A percentile compares a stretch with the other conserved stretches of the same genome.
Evolutionary conservation across 2,113 vertebrate species (phyloP).

Genomic region (Acrocephalus arundinaceus): DNA sequence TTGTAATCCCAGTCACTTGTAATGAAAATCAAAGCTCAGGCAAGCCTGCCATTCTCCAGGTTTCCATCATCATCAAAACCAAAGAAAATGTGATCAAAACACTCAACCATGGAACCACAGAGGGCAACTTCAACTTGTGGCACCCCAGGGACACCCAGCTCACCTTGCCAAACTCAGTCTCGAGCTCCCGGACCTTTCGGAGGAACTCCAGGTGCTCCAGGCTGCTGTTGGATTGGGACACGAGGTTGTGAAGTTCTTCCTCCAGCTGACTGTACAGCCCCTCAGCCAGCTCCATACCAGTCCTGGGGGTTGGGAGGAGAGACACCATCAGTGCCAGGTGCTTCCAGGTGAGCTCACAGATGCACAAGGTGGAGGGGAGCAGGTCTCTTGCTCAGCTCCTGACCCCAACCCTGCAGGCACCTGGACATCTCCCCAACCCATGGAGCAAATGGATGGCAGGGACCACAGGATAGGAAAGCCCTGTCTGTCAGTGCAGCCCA

Average conservation of each 20-base stretch:
- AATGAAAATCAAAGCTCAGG: background rate
- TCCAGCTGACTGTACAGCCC: constrained; percentile 86
- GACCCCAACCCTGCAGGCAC: background rate
- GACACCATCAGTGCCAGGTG: background rate
- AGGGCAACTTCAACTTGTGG: background rate
- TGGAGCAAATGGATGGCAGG: background rate
- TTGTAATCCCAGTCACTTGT: accelerated
- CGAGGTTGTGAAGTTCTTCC: constrained; percentile 86
- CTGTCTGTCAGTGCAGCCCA: accelerated
- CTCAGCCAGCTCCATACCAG: constrained; percentile 76
- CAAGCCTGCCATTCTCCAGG: background rate
- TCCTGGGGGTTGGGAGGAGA: constrained; percentile 61
- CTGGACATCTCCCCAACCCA: background rate
- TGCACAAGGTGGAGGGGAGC: background rate
- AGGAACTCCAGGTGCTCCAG: constrained; percentile 84
- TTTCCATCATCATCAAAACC: background rate
- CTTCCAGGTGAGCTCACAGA: background rate
- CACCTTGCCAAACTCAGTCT: constrained; percentile 80
- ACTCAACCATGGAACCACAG: accelerated
- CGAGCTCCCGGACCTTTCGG: constrained; percentile 73
- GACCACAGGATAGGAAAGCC: accelerated
- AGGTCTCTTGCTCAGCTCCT: background rate
- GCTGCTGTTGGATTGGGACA: constrained; percentile 87
- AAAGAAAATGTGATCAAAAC: background rate
- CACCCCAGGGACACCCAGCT: background rate